Percentiles rank a stretch among this genome's conserved stretches.
phyloP scores from a whole-genome alignment of 2,797 vertebrate species.

The Valencia hispanica region DNA sequence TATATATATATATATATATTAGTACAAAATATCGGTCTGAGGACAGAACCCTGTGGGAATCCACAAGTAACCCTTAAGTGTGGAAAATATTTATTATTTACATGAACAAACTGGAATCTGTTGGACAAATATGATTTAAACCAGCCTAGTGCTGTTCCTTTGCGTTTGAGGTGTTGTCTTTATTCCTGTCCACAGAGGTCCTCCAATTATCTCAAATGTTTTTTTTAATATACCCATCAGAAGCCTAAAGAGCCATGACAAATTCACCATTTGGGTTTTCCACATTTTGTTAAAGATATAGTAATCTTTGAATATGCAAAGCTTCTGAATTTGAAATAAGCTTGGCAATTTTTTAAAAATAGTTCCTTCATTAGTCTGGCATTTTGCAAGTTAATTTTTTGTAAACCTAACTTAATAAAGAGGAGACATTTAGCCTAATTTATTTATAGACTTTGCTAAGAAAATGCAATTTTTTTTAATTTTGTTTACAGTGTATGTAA shows the following conservation, averaged over 20 bases:
- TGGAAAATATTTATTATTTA: too few species aligned
- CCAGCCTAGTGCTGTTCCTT: too few species aligned
- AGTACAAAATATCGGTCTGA: too few species aligned
- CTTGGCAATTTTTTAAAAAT: not conserved
- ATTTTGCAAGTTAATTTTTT: not conserved
- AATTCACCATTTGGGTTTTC: too few species aligned
- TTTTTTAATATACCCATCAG: not conserved
- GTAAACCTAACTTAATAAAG: not conserved
- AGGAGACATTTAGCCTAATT: not conserved
- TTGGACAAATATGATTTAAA: too few species aligned
- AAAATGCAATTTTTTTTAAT: not conserved
- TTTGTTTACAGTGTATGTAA: not conserved
- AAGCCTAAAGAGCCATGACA: not conserved
- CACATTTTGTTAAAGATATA: not conserved
- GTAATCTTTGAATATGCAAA: not conserved
- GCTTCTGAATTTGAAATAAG: not conserved
- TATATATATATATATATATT: too few species aligned
- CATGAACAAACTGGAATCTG: too few species aligned
- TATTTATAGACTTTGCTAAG: not conserved
- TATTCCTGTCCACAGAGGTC: not conserved
- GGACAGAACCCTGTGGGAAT: too few species aligned
- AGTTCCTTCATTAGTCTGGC: not conserved
- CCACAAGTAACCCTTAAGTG: too few species aligned
- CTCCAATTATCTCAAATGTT: not conserved
- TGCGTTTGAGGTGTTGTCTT: not conserved